A percentile compares a stretch with the other conserved stretches of the same genome.
Evolutionary conservation across 2,888 invertebrate genomes (phyloP).

Genomic region (Bibio marci): DNA sequence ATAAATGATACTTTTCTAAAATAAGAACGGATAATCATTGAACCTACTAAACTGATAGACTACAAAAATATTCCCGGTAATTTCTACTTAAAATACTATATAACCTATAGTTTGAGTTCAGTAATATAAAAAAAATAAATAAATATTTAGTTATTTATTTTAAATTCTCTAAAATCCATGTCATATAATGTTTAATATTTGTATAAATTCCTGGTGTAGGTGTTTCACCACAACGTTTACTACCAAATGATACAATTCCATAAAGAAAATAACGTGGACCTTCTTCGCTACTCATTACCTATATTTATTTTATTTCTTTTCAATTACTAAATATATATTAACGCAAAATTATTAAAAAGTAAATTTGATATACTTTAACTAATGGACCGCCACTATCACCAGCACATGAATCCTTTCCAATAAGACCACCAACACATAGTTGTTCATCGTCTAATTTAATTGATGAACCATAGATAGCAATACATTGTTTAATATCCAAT

Average conservation of each 20-base stretch:
- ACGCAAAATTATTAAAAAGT: conserved; percentile 20
- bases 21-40: too few species aligned
- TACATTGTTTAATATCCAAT: conserved; percentile 3
- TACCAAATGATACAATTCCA: conserved; percentile 47
- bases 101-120: too few species aligned
- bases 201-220: conserved; percentile 37
- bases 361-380: too few species aligned
- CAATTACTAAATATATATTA: background rate
- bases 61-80: too few species aligned
- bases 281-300: background rate
- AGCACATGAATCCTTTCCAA: conserved; percentile 39
- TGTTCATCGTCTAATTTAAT: conserved; percentile 25
- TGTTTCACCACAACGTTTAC: conserved; percentile 33
- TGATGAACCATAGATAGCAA: conserved; percentile 18
- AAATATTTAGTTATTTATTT: too few species aligned
- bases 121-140: too few species aligned
- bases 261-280: conserved; percentile 34
- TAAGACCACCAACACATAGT: conserved; percentile 38
- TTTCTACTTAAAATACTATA: too few species aligned
- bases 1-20: too few species aligned
- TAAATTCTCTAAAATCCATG: conserved; percentile 35
- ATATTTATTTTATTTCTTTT: too few species aligned
- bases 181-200: conserved; percentile 31
- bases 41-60: too few species aligned
- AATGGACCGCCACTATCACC: conserved; percentile 34